These are phyloP conservation scores for Sarcophaga rosellei DNA, from an alignment of 2,888 invertebrate species.

Conservation along the genomic window DNA sequence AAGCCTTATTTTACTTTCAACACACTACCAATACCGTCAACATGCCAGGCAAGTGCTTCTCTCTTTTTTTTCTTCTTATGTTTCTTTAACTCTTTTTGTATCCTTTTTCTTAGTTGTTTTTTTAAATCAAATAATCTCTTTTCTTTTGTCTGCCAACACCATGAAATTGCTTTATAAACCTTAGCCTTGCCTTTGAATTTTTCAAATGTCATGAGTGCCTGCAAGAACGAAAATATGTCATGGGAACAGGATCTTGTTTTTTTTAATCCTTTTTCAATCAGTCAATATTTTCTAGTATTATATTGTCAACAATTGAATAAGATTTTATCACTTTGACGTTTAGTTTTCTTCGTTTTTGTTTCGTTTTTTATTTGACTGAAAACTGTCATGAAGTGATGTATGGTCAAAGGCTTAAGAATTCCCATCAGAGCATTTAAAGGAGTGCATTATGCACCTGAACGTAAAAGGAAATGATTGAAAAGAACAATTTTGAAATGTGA, in stretches of 20 bases:
- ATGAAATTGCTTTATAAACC: conserved; percentile 45
- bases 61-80: conserved; percentile 5
- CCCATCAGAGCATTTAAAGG: neutral
- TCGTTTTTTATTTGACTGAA: neutral
- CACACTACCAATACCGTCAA: neutral
- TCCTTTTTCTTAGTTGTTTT: neutral
- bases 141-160: conserved; percentile 42
- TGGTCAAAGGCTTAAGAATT: too few species aligned
- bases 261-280: conserved; percentile 61
- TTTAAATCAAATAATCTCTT: conserved; percentile 38
- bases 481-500: too few species aligned
- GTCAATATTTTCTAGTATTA: conserved; percentile 30
- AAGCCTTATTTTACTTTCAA: neutral
- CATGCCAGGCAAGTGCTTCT: conserved; percentile 34
- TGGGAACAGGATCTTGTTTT: conserved; percentile 46
- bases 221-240: conserved; percentile 18
- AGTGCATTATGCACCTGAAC: neutral
- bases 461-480: too few species aligned
- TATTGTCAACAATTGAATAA: conserved; percentile 51
- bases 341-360: neutral
- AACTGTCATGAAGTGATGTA: too few species aligned
- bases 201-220: conserved; percentile 54
- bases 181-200: neutral
- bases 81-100: conserved; percentile 53
- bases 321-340: conserved; percentile 58